Conservation (phyloP, 2,888 invertebrate genomes). For the Meghimatium bilineatum region DNA sequence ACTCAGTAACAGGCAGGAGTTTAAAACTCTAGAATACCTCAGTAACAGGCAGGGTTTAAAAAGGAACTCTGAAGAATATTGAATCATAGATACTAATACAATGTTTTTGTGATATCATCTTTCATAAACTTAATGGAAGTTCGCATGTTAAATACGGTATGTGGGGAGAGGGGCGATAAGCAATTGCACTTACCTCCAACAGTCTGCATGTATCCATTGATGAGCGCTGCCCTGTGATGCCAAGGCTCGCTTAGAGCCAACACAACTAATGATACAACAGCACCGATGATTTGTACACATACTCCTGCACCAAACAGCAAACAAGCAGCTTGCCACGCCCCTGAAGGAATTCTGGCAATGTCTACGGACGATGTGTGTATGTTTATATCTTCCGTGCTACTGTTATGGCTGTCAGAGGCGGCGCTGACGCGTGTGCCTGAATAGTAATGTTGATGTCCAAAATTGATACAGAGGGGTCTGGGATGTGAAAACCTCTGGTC, state of each 20-base stretch:
- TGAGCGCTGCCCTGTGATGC: slow-evolving; percentile 48
- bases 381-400: neutral
- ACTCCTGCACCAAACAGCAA: slow-evolving; percentile 69
- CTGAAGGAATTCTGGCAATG: slow-evolving; percentile 57
- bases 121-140: no score
- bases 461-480: slow-evolving; percentile 43
- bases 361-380: slow-evolving; percentile 47
- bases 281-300: slow-evolving; percentile 62
- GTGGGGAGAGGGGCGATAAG: no score
- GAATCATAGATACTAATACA: no score
- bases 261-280: slow-evolving; percentile 50
- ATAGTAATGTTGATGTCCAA: slow-evolving; percentile 36
- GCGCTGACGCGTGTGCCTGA: neutral
- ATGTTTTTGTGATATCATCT: no score
- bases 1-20: no score
- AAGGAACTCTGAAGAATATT: no score
- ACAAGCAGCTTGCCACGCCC: slow-evolving; percentile 68
- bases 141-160: no score
- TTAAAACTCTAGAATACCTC: no score
- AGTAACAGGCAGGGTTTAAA: no score
- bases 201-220: slow-evolving; percentile 55
- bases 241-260: slow-evolving; percentile 44
- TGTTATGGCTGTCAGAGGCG: neutral
- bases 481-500: slow-evolving; percentile 47
- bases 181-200: slow-evolving; percentile 50